These are phyloP conservation scores for Microtus montanus DNA, from an alignment of 2,113 vertebrate species.

Conservation along the genomic window DNA sequence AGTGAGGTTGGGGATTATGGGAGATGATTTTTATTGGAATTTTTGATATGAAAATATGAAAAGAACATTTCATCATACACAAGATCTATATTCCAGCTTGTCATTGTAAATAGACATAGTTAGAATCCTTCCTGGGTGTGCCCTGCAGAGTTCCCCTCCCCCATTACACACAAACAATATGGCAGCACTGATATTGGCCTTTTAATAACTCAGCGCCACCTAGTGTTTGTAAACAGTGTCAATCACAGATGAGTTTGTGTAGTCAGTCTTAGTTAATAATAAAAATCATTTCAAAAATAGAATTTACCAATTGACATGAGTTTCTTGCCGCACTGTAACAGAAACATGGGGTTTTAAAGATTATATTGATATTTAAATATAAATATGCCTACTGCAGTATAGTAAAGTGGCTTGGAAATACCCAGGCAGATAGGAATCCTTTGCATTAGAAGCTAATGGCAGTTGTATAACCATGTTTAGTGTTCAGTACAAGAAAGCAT, in stretches of 20 bases:
- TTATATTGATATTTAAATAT: not conserved
- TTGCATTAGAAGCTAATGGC: not conserved
- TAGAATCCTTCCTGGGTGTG: not conserved
- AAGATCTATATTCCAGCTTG: not conserved
- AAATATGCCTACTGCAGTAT: not conserved
- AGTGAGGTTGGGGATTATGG: not conserved
- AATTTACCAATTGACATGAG: not conserved
- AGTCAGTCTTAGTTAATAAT: constrained; percentile 31
- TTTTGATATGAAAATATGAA: not conserved
- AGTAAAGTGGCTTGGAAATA: not conserved
- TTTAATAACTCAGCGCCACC: constrained; percentile 67
- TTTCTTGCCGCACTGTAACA: not conserved
- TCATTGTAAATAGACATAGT: not conserved
- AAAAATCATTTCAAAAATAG: not conserved
- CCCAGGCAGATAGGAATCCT: not conserved
- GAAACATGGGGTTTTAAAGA: not conserved
- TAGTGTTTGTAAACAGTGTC: constrained; percentile 72
- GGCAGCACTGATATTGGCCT: constrained; percentile 12
- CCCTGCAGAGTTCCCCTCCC: no score
- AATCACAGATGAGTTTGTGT: constrained; percentile 8
- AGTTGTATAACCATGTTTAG: not conserved
- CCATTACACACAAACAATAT: not conserved
- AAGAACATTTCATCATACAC: not conserved
- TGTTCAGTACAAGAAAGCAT: not conserved
- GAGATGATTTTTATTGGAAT: not conserved